phyloP scores from a whole-genome alignment of 2,797 vertebrate species.

The Sebastiscus albofasciatus region DNA sequence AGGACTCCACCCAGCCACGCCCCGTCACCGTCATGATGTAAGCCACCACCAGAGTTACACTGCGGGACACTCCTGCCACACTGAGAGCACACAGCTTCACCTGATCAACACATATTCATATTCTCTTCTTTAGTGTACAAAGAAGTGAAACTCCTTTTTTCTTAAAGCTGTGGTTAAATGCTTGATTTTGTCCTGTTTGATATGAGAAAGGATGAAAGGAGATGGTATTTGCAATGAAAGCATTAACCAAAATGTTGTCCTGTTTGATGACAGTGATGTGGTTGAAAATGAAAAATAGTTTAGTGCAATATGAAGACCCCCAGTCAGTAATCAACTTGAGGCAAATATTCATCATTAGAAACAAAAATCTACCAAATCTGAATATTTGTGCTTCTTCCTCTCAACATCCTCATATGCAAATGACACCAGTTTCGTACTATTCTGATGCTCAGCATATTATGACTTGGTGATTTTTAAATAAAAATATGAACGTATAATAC shows the following conservation, averaged over 20 bases:
- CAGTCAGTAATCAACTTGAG: background rate
- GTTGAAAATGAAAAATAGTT: slow-evolving; percentile 59
- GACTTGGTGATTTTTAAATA: background rate
- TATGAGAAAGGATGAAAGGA: slow-evolving; percentile 61
- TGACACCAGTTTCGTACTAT: background rate
- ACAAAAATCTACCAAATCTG: background rate
- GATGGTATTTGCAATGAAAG: slow-evolving; percentile 43
- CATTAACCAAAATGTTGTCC: slow-evolving; percentile 4
- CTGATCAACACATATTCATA: slow-evolving; percentile 10
- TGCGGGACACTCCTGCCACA: slow-evolving; percentile 94
- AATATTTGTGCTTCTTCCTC: background rate
- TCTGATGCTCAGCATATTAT: background rate
- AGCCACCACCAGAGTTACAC: slow-evolving; percentile 92
- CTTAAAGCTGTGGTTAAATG: slow-evolving; percentile 48
- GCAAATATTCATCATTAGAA: background rate
- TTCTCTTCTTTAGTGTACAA: slow-evolving; percentile 34
- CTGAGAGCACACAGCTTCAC: slow-evolving; percentile 71
- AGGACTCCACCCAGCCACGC: slow-evolving; percentile 90
- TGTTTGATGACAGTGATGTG: slow-evolving; percentile 50
- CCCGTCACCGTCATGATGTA: slow-evolving; percentile 95
- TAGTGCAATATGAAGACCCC: slow-evolving; percentile 18
- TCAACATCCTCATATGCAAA: slow-evolving; percentile 21
- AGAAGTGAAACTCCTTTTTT: slow-evolving; percentile 53
- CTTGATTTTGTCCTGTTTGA: slow-evolving; percentile 50
- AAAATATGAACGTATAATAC: background rate